Evolutionary conservation across 2,888 invertebrate genomes (phyloP).

Genomic region (Schrankia costaestrigalis): DNA sequence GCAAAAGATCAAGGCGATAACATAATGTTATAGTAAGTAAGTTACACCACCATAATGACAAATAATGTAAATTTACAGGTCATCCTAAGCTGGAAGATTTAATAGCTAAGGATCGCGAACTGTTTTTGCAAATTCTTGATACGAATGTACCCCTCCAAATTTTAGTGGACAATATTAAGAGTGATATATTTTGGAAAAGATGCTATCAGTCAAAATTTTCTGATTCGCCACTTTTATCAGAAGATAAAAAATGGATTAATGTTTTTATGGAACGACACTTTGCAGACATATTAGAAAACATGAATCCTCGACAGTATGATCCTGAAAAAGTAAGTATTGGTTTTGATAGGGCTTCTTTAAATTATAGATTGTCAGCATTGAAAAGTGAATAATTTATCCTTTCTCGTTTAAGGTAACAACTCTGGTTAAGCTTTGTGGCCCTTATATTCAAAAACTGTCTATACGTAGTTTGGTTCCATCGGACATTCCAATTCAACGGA

Average conservation of each 20-base stretch:
- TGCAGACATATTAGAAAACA: slow-evolving; percentile 68
- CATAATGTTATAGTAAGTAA: neutral
- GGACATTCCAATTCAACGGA: slow-evolving; percentile 66
- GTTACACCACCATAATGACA: neutral
- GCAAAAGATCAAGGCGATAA: neutral
- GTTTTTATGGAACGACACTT: slow-evolving; percentile 70
- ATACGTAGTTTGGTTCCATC: slow-evolving; percentile 67
- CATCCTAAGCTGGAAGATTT: slow-evolving; percentile 57
- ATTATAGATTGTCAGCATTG: neutral
- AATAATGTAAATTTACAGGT: slow-evolving; percentile 35
- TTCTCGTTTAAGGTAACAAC: slow-evolving; percentile 32
- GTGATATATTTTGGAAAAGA: slow-evolving; percentile 73
- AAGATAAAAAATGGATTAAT: slow-evolving; percentile 64
- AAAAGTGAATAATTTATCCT: neutral
- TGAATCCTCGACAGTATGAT: slow-evolving; percentile 72
- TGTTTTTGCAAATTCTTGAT: slow-evolving; percentile 63
- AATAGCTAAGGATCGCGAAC: slow-evolving; percentile 65
- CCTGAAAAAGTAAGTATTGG: slow-evolving; percentile 57
- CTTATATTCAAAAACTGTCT: slow-evolving; percentile 61
- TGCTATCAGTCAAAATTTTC: slow-evolving; percentile 63
- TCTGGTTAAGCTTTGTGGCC: slow-evolving; percentile 69
- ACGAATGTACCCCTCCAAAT: slow-evolving; percentile 64
- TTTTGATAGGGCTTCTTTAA: too few relatives aligned
- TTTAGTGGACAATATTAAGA: slow-evolving; percentile 69
- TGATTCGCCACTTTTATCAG: slow-evolving; percentile 44